Percentiles rank a stretch among this genome's conserved stretches.
Evolutionary conservation across 2,888 invertebrate species (phyloP).

Genomic region (Monopis laevigella): DNA sequence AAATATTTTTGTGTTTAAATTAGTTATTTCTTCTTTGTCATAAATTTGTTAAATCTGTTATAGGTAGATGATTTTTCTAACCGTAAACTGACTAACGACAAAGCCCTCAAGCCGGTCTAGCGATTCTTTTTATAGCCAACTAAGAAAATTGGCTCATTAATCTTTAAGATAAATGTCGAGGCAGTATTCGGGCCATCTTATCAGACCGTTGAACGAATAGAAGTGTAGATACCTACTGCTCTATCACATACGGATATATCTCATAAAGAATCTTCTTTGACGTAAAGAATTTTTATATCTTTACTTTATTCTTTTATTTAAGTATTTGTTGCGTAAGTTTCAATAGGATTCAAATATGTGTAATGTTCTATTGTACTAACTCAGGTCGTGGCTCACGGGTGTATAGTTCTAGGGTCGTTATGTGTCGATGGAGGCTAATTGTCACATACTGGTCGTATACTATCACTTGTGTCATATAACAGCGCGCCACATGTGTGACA

Average conservation of each 20-base stretch:
- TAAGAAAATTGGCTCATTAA: conserved; percentile 69
- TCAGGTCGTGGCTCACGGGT: conserved; percentile 7
- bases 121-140: conserved; percentile 66
- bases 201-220: conserved; percentile 55
- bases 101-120: conserved; percentile 47
- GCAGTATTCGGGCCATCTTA: conserved; percentile 63
- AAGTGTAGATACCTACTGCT: conserved; percentile 46
- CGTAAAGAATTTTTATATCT: no score
- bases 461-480: conserved; percentile 4
- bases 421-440: conserved; percentile 8
- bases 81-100: not conserved
- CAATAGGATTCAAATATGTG: no score
- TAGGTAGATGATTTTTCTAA: conserved; percentile 2
- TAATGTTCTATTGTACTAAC: not conserved
- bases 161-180: conserved; percentile 65
- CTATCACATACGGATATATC: no score
- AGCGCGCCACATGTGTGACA: conserved; percentile 4
- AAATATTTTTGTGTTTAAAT: not conserved
- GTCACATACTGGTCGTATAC: not conserved
- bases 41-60: not conserved
- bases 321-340: no score
- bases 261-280: no score
- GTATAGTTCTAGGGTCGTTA: conserved; percentile 2
- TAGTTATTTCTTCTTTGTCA: not conserved
- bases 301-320: no score